Evolutionary conservation across 2,888 invertebrate species (phyloP), one percentile per base, ranked within the genome.

Genomic region (Ormyrus labotus): DNA sequence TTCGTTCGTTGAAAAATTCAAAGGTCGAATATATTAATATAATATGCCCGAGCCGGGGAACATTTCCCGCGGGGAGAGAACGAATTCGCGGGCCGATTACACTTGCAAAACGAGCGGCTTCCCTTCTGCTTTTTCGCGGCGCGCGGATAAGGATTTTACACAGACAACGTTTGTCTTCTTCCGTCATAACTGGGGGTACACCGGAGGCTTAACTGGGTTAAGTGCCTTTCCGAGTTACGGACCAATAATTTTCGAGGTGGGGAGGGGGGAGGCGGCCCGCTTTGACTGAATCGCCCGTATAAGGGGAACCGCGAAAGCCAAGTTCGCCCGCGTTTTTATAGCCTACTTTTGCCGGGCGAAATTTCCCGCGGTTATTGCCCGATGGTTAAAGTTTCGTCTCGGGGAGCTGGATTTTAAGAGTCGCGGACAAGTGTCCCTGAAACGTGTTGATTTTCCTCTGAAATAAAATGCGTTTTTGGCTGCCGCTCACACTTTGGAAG

Each of bases 191-290:
- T 48, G 57, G 19, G 19, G 19, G 19, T 19, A 2, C 19, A 1
- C 19, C 67, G 50, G 1, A 19, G 47, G 71, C n/a, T 57, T 82
- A 85, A 84, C 82, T 83, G 82, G 84, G 85, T 84, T 85, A 85
- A 85, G 83, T 81, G 85, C 82, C 82, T 80, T 74, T 84, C 81
- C 82, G 83, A 84, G 84, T 86, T 84, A 84, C 82, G 67, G 68
- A 76, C 84, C 83, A 83, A 84, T 86, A 85, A 86, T 86, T 86
- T 86, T 85, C 45, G 67, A 70, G 65, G 58, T 19, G 53, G 13
- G n/a, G 68, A 58, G 48, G 57, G 67, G 58, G 61, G 63, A 75
- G 51, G 7, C 53, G 70, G 53, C 57, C 45, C 19, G 19, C 19
- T 19, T 19, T 19, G 19, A 19, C 19, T 19, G 19, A 19, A 45